Conservation (phyloP, 2,113 vertebrate species). For the Proterorhinus semilunaris region DNA sequence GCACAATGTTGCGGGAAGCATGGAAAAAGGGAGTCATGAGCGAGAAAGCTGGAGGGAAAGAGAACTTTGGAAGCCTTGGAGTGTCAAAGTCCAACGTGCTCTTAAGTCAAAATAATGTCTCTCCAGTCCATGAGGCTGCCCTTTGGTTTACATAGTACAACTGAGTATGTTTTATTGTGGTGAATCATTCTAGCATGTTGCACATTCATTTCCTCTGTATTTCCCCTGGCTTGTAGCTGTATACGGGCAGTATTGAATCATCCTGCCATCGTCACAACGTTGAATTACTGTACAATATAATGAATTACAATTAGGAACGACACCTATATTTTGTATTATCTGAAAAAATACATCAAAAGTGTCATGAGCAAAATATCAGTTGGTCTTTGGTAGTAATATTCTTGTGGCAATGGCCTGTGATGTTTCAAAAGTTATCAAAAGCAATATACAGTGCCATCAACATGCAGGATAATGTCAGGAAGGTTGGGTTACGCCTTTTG, state of each 20-base stretch:
- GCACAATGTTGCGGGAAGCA: conserved; percentile 40
- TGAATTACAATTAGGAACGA: background rate
- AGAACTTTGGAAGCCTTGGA: conserved; percentile 6
- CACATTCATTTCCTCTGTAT: background rate
- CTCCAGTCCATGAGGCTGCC: background rate
- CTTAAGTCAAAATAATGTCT: conserved; percentile 14
- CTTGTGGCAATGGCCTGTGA: background rate
- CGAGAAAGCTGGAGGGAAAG: conserved; percentile 2
- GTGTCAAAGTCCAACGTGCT: conserved; percentile 10
- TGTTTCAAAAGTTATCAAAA: background rate
- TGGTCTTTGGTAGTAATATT: too few species aligned
- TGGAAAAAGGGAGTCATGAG: conserved; percentile 24
- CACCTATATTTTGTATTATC: background rate
- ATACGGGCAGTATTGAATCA: background rate
- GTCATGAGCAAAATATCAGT: background rate
- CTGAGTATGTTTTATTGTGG: background rate
- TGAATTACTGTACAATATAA: background rate
- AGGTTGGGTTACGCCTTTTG: background rate
- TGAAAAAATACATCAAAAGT: too few species aligned
- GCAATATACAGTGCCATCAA: background rate
- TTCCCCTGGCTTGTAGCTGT: background rate
- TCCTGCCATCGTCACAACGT: background rate
- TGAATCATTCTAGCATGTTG: background rate
- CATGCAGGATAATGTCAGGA: background rate
- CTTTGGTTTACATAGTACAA: background rate